Base-by-base conservation (phyloP, 2,113 vertebrate genomes). In the Thalassarche chlororhynchos region DNA sequence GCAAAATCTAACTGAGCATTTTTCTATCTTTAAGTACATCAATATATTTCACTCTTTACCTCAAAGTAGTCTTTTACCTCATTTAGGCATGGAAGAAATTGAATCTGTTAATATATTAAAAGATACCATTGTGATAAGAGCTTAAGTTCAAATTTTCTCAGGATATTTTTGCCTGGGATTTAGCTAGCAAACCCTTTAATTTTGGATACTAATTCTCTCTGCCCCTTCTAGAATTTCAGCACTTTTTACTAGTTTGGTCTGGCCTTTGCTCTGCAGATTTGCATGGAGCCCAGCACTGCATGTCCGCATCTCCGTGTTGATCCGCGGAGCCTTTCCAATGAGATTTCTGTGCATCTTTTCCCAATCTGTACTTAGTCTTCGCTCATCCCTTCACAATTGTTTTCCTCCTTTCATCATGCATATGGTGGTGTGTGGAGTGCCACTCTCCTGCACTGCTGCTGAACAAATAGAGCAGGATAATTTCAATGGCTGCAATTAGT, bases 321-420 rank as follows among this genome's bases (percentile, higher is more conserved):
- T n/a, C 26, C 2, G 1, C 0, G 0, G 5, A 2, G 1, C 9
- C 34, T 76, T 79, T 78, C 49, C 54, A 40, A 49, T 0, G 2
- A 49, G 66, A 58, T 24, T 5, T 62, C 38, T 2, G 1, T 29
- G 32, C 12, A 36, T 66, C 40, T 81, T 86, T 78, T 75, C 57
- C 54, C 40, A 51, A 1, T 38, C 38, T 55, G 54, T 49, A 8
- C 5, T 4, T 58, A 94, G n/a, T 68, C 12, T 68, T 79, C 84
- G 52, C 69, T 83, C 24, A 57, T 75, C 65, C 26, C n/a, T 92
- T 85, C 52, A 64, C 61, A 55, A 31, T 57, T 83, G 29, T 90
- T 92, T 78, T 94, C 69, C 44, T 88, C 32, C 77, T 93, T 90
- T 95, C 52, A 64, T 60, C 6, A 12, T 75, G 52, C 65, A 13